These are phyloP conservation scores for Saguinus midas DNA, from an alignment of 2,113 vertebrate genomes.

Conservation along the genomic window DNA sequence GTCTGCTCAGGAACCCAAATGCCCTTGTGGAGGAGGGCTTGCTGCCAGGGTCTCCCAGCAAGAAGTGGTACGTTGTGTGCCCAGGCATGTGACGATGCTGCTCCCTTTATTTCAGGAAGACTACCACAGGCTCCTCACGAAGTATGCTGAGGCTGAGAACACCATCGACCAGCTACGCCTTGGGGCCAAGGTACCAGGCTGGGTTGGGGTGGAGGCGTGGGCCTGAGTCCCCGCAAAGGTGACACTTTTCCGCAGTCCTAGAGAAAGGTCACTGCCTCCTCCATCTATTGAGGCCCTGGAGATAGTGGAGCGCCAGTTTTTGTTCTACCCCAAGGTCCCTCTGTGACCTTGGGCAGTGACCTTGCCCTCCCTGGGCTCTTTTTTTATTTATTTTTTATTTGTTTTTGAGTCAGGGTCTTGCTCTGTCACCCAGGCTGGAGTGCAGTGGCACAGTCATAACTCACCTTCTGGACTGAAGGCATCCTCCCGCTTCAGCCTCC, in stretches of 20 bases:
- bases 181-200: constrained; percentile 88
- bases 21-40: not conserved
- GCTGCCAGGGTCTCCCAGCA: rapidly evolving
- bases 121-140: constrained; percentile 93
- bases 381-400: too few relatives aligned
- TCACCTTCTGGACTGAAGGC: too few relatives aligned
- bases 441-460: too few relatives aligned
- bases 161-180: constrained; percentile 96
- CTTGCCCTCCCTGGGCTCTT: not conserved
- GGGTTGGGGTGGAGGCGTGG: not conserved
- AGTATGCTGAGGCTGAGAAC: constrained; percentile 95
- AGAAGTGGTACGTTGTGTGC: not conserved
- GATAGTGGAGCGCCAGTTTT: not conserved
- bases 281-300: not conserved
- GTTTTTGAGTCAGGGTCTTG: too few relatives aligned
- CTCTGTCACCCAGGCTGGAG: too few relatives aligned
- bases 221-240: rapidly evolving
- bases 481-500: too few relatives aligned
- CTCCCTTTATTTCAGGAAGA: constrained; percentile 85
- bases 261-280: not conserved
- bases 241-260: not conserved
- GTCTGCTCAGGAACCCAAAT: not conserved
- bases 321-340: rapidly evolving
- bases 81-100: rapidly evolving
- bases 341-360: not conserved